Percentiles rank a stretch among this genome's conserved stretches.
phyloP scores from a whole-genome alignment of 2,888 invertebrate species.

The Patella pellucida region DNA sequence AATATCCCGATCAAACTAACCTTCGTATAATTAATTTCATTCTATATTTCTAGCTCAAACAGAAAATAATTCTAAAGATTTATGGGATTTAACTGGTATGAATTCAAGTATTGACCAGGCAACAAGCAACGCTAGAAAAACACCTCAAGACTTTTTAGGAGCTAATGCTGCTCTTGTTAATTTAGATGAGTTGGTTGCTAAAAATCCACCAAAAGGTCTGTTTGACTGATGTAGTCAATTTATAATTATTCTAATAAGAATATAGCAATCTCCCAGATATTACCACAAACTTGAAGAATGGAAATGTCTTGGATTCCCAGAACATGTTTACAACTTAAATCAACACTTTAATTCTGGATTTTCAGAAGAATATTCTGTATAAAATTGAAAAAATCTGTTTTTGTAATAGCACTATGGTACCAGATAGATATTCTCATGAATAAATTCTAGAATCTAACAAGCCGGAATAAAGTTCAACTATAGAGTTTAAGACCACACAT shows the following conservation, averaged over 20 bases:
- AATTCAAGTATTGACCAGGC: constrained; percentile 38
- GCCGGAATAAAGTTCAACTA: no score
- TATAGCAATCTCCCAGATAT: no score
- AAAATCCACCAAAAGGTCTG: constrained; percentile 50
- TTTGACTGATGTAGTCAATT: not conserved
- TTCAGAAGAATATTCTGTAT: not conserved
- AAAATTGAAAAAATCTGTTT: not conserved
- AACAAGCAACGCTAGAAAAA: constrained; percentile 75
- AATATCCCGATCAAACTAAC: no score
- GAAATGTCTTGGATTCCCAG: no score
- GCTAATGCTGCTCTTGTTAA: constrained; percentile 97
- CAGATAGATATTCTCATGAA: no score
- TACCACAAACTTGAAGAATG: no score
- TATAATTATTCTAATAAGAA: not conserved
- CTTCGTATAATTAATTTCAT: no score
- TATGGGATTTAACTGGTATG: constrained; percentile 56
- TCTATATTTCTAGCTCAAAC: constrained; percentile 10
- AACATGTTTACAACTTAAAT: no score
- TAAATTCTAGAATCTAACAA: no score
- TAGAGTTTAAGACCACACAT: no score
- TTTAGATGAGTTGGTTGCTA: constrained; percentile 90
- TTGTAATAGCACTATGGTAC: no score
- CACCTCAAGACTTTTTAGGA: constrained; percentile 95
- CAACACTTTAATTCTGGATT: not conserved
- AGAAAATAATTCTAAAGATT: constrained; percentile 38